Evolutionary conservation across 2,888 invertebrate species (phyloP), one percentile per base, ranked within the genome.

Genomic region (Osmoderma eremita): DNA sequence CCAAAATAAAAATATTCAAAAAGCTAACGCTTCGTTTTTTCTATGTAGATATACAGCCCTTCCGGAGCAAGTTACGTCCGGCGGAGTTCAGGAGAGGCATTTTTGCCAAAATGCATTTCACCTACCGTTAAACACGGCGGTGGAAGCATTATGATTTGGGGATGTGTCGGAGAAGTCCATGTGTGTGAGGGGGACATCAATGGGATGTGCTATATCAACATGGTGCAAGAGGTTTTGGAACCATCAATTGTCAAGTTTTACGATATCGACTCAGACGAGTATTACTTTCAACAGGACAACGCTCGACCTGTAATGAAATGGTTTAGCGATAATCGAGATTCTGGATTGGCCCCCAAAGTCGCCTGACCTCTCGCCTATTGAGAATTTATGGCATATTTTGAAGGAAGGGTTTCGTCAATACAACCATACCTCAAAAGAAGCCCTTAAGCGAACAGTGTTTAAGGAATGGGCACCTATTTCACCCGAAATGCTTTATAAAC

Each of bases 111-210:
- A 10, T 51, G 51, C 20, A 20, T 18, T 1, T 13, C 17, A 22
- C 51, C 51, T 6, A 51, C 17, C 22, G 51, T 51, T 8, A 51
- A 51, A 51, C 51, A 36, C 13, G 41, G 41, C 3, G 56, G 56
- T n/a, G 56, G 56, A 3, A 56, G 56, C 13, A 17, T 56, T 8
- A 56, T 56, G 56, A 38, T 54, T 13, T 54, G 54, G 54, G 54
- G 54, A 3, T 12, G 54, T 10, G 24, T 54, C 18, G 54, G 54
- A 1, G 41, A 56, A 56, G 17, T 39, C 18, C n/a, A n/a, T n/a
- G 38, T 56, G 13, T 56, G 56, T 6, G 56, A 56, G 13, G 56
- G 41, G n/a, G 39, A 39, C 56, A 56, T 56, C 15, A 56, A 56
- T 17, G 18, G 17, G 41, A 38, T 24, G 24, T 24, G n/a, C n/a